Base-by-base conservation (phyloP, 1,140 invertebrate species). In the Drusus annulatus region DNA sequence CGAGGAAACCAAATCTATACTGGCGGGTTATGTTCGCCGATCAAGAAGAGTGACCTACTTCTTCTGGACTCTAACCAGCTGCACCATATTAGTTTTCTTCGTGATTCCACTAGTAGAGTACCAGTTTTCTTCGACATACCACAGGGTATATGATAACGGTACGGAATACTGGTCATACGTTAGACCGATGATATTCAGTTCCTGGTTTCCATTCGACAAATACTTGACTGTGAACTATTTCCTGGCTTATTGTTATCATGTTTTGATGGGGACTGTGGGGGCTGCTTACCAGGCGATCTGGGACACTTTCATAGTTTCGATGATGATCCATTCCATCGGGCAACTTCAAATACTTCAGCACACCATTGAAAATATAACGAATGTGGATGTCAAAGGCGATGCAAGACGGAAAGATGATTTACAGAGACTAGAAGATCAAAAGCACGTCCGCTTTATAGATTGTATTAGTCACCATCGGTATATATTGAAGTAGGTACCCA, bases 141-240 rank as follows among this genome's bases (percentile, higher is more conserved):
- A 84, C 63, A 79, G 16, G 45, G 19, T 63, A 8, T 80, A 71
- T 28, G 60, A 45, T 17, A 84, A 84, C 68, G 84, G 84, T 16
- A 83, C 82, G 8, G 74, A 81, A 52, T 82, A 17, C 51, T 81
- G 82, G 78, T 56, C 78, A 2, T 80, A 80, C 17, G 45, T 75
- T 13, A 63, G 73, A 68, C 84, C 84, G 3, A 80, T 83, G 80
- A 81, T 84, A 19, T 84, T 84, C 75, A 84, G 84, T 60, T 84
- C 84, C 28, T 84, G 84, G 84, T 84, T 84, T 81, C 84, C 84
- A 15, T 84, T 84, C 56, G 82, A 84, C 31, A 84, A 81, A 58
- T 81, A 80, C 71, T 65, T 69, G 19, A 58, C 16, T 16, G 45
- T 73, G 3, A 76, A 82, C 62, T 83, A 84, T 73, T 4, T 79